Evolutionary conservation across 2,888 invertebrate genomes (phyloP), one percentile per base, ranked within the genome.

Genomic region (Meiosimyza decipiens): DNA sequence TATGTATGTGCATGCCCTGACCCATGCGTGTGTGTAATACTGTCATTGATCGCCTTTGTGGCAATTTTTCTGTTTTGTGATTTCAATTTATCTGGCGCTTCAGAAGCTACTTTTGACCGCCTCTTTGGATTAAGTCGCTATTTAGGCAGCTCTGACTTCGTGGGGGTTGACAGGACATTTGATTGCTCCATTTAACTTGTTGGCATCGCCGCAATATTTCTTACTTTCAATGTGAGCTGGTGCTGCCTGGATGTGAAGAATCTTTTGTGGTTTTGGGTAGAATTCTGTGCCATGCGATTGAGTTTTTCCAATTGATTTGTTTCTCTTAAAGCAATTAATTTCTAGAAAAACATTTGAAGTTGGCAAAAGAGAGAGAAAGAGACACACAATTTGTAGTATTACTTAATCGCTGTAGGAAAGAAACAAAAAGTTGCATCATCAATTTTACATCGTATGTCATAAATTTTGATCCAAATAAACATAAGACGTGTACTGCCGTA

Each of bases 151-250:
- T 33, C 33, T 62, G 28, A 67, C 33, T 28, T 47, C 73, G 74
- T 75, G 77, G 75, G 74, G 73, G 54, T n/a, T 49, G 71, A 79
- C 78, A 80, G 80, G 81, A 81, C 80, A 78, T 80, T 82, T 82
- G 81, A 81, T 80, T 80, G 80, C 81, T 79, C 81, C 79, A 82
- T 80, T 82, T 81, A 80, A 81, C 81, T 82, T 80, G 55, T 49
- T 50, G 22, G 69, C 64, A 65, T 52, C 16, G 59, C 71, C 49
- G 33, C 63, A 73, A 67, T 67, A 60, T 50, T 65, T 71, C 63
- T 68, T 55, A 40, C 62, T 12, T 33, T 59, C 55, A 63, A 64
- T 64, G 55, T 54, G 28, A 13, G 51, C 33, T 57, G 54, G 1
- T 54, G 54, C 54, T 54, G 40, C 6, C 40, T 28, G 12, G 15